phyloP scores from a whole-genome alignment of 2,113 vertebrate species.

The Pyxicephalus adspersus region DNA sequence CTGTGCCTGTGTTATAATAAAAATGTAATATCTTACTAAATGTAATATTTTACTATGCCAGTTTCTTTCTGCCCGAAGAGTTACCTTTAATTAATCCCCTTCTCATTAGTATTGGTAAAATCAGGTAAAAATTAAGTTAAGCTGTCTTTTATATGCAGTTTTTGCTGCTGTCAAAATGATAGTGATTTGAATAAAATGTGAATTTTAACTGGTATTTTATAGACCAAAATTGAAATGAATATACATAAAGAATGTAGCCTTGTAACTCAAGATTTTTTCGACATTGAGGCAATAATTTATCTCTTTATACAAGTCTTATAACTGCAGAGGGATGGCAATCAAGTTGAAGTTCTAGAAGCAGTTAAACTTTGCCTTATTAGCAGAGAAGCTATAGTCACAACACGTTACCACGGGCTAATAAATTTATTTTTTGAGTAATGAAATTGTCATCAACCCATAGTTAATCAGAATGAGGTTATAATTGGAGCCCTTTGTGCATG shows the following conservation, averaged over 20 bases:
- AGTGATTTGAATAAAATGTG: constrained; percentile 66
- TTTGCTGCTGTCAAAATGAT: constrained; percentile 62
- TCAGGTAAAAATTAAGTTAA: constrained; percentile 66
- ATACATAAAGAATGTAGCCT: constrained; percentile 60
- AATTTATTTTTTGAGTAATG: constrained; percentile 74
- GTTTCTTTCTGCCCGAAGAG: constrained; percentile 34
- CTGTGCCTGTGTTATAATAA: too few relatives aligned
- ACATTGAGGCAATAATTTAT: constrained; percentile 70
- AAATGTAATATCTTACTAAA: too few relatives aligned
- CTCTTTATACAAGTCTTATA: constrained; percentile 65
- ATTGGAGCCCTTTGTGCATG: constrained; percentile 60
- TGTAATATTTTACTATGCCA: too few relatives aligned
- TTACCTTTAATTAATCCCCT: constrained; percentile 62
- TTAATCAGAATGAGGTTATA: constrained; percentile 66
- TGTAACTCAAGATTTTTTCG: constrained; percentile 62
- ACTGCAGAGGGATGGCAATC: constrained; percentile 66
- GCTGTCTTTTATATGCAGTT: constrained; percentile 64
- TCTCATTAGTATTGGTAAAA: constrained; percentile 68
- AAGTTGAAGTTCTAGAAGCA: constrained; percentile 57
- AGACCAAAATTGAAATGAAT: constrained; percentile 65
- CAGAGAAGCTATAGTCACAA: constrained; percentile 70
- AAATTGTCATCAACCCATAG: constrained; percentile 65
- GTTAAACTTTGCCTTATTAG: constrained; percentile 71
- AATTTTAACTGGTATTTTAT: constrained; percentile 61
- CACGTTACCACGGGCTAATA: constrained; percentile 69